A percentile compares a stretch with the other conserved stretches of the same genome.
Conservation (phyloP, 2,888 invertebrate genomes). For the Epinotia ramella region DNA sequence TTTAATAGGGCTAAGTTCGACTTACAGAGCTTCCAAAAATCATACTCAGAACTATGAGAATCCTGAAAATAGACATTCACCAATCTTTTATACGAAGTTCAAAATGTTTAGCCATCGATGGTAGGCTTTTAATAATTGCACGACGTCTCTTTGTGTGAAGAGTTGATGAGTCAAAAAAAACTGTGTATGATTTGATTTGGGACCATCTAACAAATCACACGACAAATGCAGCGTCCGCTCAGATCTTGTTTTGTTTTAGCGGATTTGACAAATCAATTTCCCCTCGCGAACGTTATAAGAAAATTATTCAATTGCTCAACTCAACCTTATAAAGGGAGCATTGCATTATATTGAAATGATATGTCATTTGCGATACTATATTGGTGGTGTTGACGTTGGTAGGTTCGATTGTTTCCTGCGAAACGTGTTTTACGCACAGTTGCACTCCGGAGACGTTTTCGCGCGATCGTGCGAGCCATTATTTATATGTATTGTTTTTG, state of each 20-base stretch:
- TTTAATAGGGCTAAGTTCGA: too few species aligned
- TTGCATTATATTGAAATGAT: constrained; percentile 29
- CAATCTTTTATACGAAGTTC: too few species aligned
- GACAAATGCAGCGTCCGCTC: background rate
- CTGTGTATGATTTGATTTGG: background rate
- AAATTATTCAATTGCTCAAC: constrained; percentile 35
- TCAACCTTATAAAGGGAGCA: constrained; percentile 14
- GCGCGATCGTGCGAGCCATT: constrained; percentile 65
- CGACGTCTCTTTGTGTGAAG: too few species aligned
- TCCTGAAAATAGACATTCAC: too few species aligned
- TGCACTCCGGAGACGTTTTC: constrained; percentile 55
- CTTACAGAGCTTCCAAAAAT: too few species aligned
- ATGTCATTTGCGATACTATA: constrained; percentile 15
- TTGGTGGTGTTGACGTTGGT: constrained; percentile 16
- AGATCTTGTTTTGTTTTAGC: constrained; percentile 11
- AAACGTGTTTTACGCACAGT: constrained; percentile 59
- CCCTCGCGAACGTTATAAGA: constrained; percentile 28
- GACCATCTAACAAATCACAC: background rate
- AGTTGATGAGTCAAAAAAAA: too few species aligned
- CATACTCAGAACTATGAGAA: too few species aligned
- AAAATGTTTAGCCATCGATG: too few species aligned
- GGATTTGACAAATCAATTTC: constrained; percentile 26
- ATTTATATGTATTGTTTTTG: background rate
- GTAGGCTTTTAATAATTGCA: too few species aligned
- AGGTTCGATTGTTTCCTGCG: background rate